Percentiles rank a stretch among this genome's conserved stretches.
phyloP scores from a whole-genome alignment of 2,113 vertebrate species.

The Microcebus jonahi region DNA sequence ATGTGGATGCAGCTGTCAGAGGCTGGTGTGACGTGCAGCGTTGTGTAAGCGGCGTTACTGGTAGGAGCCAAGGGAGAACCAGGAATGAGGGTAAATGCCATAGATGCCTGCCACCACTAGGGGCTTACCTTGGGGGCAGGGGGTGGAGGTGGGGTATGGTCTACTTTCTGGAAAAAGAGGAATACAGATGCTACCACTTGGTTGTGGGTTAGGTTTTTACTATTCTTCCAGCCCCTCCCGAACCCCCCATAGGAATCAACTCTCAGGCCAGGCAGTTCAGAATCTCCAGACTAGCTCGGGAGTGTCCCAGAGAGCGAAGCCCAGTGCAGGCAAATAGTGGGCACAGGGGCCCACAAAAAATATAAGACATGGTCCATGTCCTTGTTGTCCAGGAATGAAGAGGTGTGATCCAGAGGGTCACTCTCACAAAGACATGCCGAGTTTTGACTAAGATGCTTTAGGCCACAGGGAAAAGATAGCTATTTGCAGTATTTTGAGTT shows the following conservation, averaged over 20 bases:
- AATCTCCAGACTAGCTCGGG: background rate
- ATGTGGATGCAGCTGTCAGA: rapidly evolving
- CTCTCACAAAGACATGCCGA: background rate
- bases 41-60: no score
- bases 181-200: background rate
- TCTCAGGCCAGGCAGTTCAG: background rate
- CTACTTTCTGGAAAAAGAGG: background rate
- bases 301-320: background rate
- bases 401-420: background rate
- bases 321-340: background rate
- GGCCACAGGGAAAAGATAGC: background rate
- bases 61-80: background rate
- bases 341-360: background rate
- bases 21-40: background rate
- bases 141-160: no score
- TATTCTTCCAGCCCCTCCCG: background rate
- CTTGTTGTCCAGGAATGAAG: background rate
- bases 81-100: background rate
- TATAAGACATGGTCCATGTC: background rate
- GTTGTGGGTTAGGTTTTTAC: background rate
- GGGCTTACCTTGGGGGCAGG: background rate
- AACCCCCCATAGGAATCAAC: background rate
- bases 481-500: background rate
- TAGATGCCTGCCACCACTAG: no score
- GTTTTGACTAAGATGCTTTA: background rate